Evolutionary conservation across 2,888 invertebrate genomes (phyloP).

Genomic region (Bellardia bayeri): DNA sequence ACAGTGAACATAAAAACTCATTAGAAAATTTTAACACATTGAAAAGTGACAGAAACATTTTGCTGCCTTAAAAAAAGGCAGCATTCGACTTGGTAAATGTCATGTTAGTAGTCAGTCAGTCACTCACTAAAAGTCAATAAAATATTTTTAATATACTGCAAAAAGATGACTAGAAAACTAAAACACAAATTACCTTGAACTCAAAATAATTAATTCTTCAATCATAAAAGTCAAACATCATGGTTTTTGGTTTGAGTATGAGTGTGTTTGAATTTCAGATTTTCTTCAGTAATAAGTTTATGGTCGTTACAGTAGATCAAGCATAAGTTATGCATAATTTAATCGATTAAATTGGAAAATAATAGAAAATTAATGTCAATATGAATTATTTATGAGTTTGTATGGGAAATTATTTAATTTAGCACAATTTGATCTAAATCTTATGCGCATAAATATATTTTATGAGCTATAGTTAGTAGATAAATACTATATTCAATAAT

Average conservation of each 20-base stretch:
- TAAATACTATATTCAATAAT: too few relatives aligned
- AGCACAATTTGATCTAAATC: not conserved
- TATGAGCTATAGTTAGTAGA: too few relatives aligned
- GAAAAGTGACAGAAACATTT: constrained; percentile 26
- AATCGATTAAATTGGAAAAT: constrained; percentile 36
- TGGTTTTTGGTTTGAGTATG: constrained; percentile 14
- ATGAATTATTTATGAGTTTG: constrained; percentile 1
- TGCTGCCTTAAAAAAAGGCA: not conserved
- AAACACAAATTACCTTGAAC: constrained; percentile 41
- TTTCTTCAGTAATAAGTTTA: constrained; percentile 56
- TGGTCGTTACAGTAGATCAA: constrained; percentile 65
- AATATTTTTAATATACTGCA: not conserved
- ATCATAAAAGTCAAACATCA: constrained; percentile 23
- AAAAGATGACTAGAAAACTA: not conserved
- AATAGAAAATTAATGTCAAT: constrained; percentile 4
- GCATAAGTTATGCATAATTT: constrained; percentile 59
- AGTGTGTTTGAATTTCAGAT: not conserved
- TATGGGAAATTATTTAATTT: not conserved
- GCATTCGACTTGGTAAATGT: not conserved
- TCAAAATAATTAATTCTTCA: constrained; percentile 42
- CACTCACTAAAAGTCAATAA: not conserved
- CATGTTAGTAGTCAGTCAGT: not conserved
- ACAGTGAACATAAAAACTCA: constrained; percentile 12
- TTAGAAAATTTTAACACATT: constrained; percentile 19
- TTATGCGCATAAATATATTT: too few relatives aligned